Evolutionary conservation across 2,113 vertebrate species (phyloP), one percentile per base, ranked within the genome.

Genomic region (Nyctibius bracteatus): DNA sequence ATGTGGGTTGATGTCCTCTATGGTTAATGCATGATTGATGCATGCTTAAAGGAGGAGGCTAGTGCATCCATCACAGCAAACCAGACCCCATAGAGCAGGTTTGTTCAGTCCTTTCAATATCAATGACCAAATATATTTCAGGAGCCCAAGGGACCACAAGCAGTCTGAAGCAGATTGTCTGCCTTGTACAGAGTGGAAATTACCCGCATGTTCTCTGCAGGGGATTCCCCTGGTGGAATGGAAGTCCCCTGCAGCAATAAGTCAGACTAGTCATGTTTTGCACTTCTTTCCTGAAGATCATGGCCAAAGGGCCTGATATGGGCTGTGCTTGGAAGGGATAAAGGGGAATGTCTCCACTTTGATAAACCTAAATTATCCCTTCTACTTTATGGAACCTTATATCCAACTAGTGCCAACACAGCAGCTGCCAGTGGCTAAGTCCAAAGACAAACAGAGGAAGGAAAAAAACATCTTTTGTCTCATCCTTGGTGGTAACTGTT

Each of bases 181-280:
- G 88, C 81, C 59, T 73, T 5, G 1, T 65, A 30, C 27, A 41
- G 1, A 9, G 70, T 81, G 77, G 90, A 79, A 95, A 91, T 81
- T 65, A 95, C 86, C 80, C 20, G 0, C 33, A 1, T 39, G 9
- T 51, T 93, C 75, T 86, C 83, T 79, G 61, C 65, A 3, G 21
- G 86, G 95, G 54, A 92, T 96, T 94, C 73, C 95, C 92, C 41
- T 25, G 21, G 54, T 41, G 27, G 72, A 86, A 72, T 58, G 88
- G 91, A 95, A 96, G 73, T 96, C 77, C 83, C 77, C 66, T 58
- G n/a, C 31, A 72, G 37, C 37, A 65, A 0, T 74, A 83, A 66
- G 68, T 86, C 68, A 96, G 43, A 55, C 30, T 44, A 54, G 51
- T 63, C 44, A 12, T 43, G 73, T 28, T 93, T 87, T 89, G 43